Evolutionary conservation across 1,140 invertebrate species (phyloP), one percentile per base, ranked within the genome.

Genomic region (Heliconius congener): DNA sequence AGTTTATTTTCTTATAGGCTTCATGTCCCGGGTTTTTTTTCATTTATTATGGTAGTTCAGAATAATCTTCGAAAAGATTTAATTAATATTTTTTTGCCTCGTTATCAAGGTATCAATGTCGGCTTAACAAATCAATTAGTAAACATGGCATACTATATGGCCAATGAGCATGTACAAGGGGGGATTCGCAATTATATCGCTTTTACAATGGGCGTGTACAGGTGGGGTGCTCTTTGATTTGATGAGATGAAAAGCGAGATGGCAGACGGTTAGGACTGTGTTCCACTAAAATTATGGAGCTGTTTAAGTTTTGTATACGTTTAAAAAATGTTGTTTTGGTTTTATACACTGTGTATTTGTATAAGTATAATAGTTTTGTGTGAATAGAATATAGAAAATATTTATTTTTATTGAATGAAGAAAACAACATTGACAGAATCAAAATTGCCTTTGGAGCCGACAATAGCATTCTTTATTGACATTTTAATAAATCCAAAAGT

Each of bases 131-230:
- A 77, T 77, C 76, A 77, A 77, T 77, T 72, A 77, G 70, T 39
- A 71, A 55, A 71, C 39, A 75, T 75, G 34, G 18, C 34, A 30
- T 66, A 30, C 27, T 27, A 66, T 66, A 66, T 66, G 37, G 78
- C 37, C 78, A 72, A n/a, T 37, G 52, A 76, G 71, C 30, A 27
- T 18, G 73, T 81, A 46, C 50, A 82, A 84, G 87, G 84, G 85
- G 88, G 84, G 84, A 86, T 88, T 87, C 76, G 76, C 85, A 85
- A 87, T 88, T 80, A 73, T 76, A 85, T 85, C 82, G 81, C 78
- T 85, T 85, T 81, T 79, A 84, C 81, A 82, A 81, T 82, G 84
- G 84, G 85, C 83, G 85, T 84, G 79, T 81, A 80, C 87, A 86
- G 87, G 88, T 86, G 84, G 88, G 86, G 89, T 84, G 86, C 55